Evolutionary conservation across 1,140 invertebrate species (phyloP).

Genomic region (Drosophila baimaii): DNA sequence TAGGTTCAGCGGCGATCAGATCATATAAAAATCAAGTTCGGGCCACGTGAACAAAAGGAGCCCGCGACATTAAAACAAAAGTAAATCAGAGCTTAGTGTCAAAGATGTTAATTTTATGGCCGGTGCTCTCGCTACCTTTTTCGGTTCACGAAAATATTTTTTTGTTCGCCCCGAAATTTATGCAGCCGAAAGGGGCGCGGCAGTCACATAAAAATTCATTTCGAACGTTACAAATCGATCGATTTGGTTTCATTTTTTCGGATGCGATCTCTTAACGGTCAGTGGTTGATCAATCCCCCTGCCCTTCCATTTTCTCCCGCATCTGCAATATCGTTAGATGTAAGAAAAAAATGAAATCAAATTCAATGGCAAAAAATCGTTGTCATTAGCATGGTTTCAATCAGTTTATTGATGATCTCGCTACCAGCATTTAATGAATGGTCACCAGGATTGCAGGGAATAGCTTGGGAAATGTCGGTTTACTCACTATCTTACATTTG

Average conservation of each 20-base stretch:
- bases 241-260: constrained; percentile 59
- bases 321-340: constrained; percentile 46
- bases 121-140: constrained; percentile 68
- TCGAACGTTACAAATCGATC: constrained; percentile 63
- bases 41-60: constrained; percentile 62
- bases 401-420: constrained; percentile 72
- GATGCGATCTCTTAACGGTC: constrained; percentile 65
- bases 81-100: constrained; percentile 83
- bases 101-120: constrained; percentile 81
- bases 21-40: constrained; percentile 64
- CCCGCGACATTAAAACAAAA: constrained; percentile 82
- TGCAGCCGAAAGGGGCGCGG: constrained; percentile 67
- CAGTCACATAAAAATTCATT: constrained; percentile 66
- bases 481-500: constrained; percentile 36
- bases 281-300: constrained; percentile 40
- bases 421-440: constrained; percentile 69
- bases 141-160: constrained; percentile 25
- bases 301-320: constrained; percentile 58
- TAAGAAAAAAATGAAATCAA: constrained; percentile 34
- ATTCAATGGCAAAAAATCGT: constrained; percentile 66
- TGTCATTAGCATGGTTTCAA: constrained; percentile 79
- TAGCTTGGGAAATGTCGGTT: constrained; percentile 12
- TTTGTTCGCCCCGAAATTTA: constrained; percentile 55
- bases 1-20: constrained; percentile 40
- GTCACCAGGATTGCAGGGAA: constrained; percentile 30